Evolutionary conservation across 2,888 invertebrate genomes (phyloP).

Genomic region (Sicus ferrugineus): DNA sequence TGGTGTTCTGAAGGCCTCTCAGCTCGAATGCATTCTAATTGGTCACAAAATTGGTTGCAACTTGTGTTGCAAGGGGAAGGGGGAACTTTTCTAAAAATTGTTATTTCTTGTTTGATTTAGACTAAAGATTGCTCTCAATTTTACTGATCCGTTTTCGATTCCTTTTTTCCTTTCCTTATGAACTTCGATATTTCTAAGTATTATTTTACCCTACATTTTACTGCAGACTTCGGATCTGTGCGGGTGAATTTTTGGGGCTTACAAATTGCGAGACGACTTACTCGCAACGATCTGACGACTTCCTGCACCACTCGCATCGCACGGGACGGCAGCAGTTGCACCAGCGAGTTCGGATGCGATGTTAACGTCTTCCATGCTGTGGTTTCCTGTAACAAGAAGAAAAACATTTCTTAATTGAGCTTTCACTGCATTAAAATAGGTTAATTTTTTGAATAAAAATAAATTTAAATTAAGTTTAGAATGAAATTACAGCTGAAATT

Average conservation of each 20-base stretch:
- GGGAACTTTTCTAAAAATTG: not conserved
- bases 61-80: not conserved
- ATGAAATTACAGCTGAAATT: too few species aligned
- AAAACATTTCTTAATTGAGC: too few species aligned
- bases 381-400: slow-evolving; percentile 63
- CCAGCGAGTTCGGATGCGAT: slow-evolving; percentile 63
- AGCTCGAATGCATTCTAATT: not conserved
- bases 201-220: not conserved
- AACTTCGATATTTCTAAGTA: not conserved
- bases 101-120: too few species aligned
- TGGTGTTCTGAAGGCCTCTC: slow-evolving; percentile 12
- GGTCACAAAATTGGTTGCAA: not conserved
- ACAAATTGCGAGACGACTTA: slow-evolving; percentile 52
- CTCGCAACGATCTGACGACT: slow-evolving; percentile 62
- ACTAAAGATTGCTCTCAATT: too few species aligned
- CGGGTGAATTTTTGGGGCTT: not conserved
- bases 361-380: slow-evolving; percentile 64
- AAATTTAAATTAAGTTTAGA: too few species aligned
- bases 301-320: slow-evolving; percentile 65
- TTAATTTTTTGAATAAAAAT: too few species aligned
- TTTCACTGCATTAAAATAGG: too few species aligned
- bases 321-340: slow-evolving; percentile 61
- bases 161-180: not conserved
- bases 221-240: not conserved
- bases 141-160: not conserved